Conservation (phyloP, 1,140 invertebrate species). For the Microplitis demolitor region DNA sequence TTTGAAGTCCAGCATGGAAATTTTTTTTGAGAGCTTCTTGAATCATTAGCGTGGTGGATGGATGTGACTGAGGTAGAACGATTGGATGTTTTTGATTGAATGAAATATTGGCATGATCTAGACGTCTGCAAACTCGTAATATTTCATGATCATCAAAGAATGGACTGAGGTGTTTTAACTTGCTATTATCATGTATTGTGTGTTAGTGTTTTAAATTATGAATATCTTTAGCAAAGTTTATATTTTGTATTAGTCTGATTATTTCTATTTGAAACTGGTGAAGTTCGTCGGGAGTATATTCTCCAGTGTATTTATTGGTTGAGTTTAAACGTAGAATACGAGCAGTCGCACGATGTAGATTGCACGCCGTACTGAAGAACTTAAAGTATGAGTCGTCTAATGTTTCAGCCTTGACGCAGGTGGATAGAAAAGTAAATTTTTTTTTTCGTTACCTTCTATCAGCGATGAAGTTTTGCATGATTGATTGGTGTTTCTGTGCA, state of each 20-base stretch:
- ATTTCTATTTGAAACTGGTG: background rate
- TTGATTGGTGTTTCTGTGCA: no score
- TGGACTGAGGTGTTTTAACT: background rate
- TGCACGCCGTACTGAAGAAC: background rate
- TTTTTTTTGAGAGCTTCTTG: background rate
- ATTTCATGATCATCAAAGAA: background rate
- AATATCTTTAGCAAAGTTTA: background rate
- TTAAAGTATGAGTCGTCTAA: background rate
- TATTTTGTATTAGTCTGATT: background rate
- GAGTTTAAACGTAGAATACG: background rate
- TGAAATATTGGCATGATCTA: background rate
- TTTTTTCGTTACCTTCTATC: background rate
- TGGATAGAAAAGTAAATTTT: background rate
- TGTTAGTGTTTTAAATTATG: background rate
- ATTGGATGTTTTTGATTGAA: slow-evolving; percentile 6
- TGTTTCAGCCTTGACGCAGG: background rate
- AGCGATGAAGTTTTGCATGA: no score
- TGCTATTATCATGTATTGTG: background rate
- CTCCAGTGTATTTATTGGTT: background rate
- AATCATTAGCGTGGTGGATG: background rate
- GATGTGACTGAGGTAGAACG: background rate
- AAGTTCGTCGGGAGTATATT: background rate
- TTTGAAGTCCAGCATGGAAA: background rate
- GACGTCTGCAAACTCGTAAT: background rate
- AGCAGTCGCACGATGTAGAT: background rate